Percentiles rank a stretch among this genome's conserved stretches.
phyloP scores from a whole-genome alignment of 2,113 vertebrate genomes.

The Odontesthes bonariensis region DNA sequence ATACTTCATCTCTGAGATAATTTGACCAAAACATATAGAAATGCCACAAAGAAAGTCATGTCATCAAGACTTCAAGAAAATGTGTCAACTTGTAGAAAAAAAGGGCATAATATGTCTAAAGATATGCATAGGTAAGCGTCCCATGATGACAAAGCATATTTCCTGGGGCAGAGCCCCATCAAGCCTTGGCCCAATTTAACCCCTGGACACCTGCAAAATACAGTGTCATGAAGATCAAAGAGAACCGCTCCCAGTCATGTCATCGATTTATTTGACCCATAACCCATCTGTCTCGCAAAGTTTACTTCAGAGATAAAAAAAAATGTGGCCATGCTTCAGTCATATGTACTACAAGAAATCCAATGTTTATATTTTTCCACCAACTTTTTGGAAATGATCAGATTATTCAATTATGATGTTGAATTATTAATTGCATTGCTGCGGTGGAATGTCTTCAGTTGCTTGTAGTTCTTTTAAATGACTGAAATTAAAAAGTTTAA shows the following conservation, averaged over 20 bases:
- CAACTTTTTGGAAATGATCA: background rate
- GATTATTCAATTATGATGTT: background rate
- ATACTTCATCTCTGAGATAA: too few species aligned
- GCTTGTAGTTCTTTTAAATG: background rate
- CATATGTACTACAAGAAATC: too few species aligned
- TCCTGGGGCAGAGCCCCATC: background rate
- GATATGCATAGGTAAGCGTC: too few species aligned
- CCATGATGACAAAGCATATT: too few species aligned
- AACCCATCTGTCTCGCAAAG: too few species aligned
- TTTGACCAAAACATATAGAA: too few species aligned
- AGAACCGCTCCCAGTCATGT: slow-evolving; percentile 18
- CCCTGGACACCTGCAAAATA: slow-evolving; percentile 14
- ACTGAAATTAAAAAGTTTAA: background rate
- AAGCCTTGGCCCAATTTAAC: background rate
- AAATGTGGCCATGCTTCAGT: too few species aligned
- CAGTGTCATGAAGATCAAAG: slow-evolving; percentile 35
- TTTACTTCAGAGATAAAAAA: too few species aligned
- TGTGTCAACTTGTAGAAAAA: too few species aligned
- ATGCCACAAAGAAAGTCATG: too few species aligned
- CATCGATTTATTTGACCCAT: slow-evolving; percentile 26
- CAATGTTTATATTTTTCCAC: background rate
- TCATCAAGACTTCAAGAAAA: too few species aligned
- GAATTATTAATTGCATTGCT: background rate
- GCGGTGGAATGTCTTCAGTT: background rate
- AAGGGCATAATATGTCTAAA: too few species aligned